phyloP scores from a whole-genome alignment of 2,888 invertebrate species.

The Acleris laterana region DNA sequence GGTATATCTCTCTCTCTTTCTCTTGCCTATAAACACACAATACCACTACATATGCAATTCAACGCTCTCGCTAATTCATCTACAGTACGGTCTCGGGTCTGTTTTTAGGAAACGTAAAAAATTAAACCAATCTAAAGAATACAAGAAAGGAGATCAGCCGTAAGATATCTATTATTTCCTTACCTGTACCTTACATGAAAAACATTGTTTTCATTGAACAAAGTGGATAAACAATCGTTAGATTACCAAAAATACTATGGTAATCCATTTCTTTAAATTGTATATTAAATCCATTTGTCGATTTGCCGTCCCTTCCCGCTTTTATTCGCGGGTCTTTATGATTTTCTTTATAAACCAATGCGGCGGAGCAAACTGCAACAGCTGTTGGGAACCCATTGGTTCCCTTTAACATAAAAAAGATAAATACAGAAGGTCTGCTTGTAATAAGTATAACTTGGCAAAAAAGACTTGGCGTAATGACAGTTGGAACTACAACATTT shows the following conservation, averaged over 20 bases:
- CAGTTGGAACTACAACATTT: neutral
- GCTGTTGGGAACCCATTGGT: conserved; percentile 29
- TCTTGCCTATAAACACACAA: too few species aligned
- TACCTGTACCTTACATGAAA: too few species aligned
- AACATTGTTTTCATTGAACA: too few species aligned
- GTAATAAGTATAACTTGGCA: neutral
- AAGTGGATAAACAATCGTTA: too few species aligned
- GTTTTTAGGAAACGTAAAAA: too few species aligned
- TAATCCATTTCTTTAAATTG: conserved; percentile 11
- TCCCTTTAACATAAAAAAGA: conserved; percentile 9
- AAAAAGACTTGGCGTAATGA: neutral
- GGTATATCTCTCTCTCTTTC: too few species aligned
- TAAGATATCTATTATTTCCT: too few species aligned
- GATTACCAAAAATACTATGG: neutral
- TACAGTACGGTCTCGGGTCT: too few species aligned
- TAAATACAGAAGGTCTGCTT: conserved; percentile 11
- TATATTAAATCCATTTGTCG: conserved; percentile 28
- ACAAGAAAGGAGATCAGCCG: too few species aligned
- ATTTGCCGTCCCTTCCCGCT: conserved; percentile 16
- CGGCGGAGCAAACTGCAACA: conserved; percentile 34
- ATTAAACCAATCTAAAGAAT: too few species aligned
- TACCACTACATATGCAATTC: too few species aligned
- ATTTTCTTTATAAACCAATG: conserved; percentile 35
- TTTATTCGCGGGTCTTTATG: conserved; percentile 24
- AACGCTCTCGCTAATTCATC: too few species aligned